Conservation (phyloP, 2,888 invertebrate species). For the Tridacna crocea region DNA sequence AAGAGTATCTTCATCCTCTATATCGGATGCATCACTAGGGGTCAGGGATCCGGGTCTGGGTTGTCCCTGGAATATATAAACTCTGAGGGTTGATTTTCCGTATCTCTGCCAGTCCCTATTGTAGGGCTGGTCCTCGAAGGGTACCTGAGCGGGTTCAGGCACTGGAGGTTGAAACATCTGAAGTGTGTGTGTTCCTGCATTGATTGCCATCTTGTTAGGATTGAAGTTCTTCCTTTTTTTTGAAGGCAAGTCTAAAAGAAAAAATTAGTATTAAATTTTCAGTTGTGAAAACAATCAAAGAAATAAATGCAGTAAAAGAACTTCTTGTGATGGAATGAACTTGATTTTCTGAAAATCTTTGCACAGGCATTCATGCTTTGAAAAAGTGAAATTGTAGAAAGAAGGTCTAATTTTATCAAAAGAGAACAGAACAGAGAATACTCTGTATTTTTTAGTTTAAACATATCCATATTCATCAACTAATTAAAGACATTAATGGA, state of each 20-base stretch:
- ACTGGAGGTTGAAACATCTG: slow-evolving; percentile 79
- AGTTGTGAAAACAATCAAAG: too few species aligned
- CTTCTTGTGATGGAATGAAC: too few species aligned
- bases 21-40: slow-evolving; percentile 80
- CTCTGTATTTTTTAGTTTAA: too few species aligned
- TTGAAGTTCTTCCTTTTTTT: slow-evolving; percentile 72
- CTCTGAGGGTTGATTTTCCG: slow-evolving; percentile 74
- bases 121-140: slow-evolving; percentile 68
- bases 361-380: too few species aligned
- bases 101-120: slow-evolving; percentile 73
- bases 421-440: too few species aligned
- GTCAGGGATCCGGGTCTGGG: slow-evolving; percentile 82
- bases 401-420: too few species aligned
- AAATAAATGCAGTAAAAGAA: too few species aligned
- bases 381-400: too few species aligned
- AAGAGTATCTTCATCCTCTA: slow-evolving; percentile 77
- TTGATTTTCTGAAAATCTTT: too few species aligned
- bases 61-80: slow-evolving; percentile 79
- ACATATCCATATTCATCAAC: too few species aligned
- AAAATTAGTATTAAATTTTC: too few species aligned
- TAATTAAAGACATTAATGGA: too few species aligned
- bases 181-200: slow-evolving; percentile 78
- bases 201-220: slow-evolving; percentile 73
- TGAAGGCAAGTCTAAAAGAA: slow-evolving; percentile 62
- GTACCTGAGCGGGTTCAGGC: slow-evolving; percentile 75